These are phyloP conservation scores for Selene dorsalis DNA, from an alignment of 2,797 vertebrate species.

Conservation along the genomic window DNA sequence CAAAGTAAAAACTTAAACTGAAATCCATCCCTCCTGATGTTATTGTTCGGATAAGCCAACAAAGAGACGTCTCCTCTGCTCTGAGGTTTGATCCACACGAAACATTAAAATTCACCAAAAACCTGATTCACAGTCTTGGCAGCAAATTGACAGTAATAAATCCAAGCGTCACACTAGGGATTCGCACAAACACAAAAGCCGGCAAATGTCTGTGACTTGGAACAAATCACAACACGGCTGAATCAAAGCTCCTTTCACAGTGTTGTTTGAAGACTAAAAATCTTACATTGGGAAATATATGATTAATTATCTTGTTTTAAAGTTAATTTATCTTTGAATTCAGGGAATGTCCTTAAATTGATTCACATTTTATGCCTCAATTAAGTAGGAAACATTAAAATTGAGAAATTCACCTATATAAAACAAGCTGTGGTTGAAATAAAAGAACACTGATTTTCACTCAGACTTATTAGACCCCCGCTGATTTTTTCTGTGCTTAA, in stretches of 20 bases:
- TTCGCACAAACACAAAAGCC: conserved; percentile 26
- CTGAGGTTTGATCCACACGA: neutral
- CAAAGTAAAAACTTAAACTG: neutral
- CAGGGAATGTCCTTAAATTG: too few relatives aligned
- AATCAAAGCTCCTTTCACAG: conserved; percentile 25
- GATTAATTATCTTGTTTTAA: too few relatives aligned
- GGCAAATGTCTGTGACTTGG: conserved; percentile 48
- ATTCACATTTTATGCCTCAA: too few relatives aligned
- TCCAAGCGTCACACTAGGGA: conserved; percentile 30
- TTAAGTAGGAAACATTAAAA: too few relatives aligned
- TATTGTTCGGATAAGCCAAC: neutral
- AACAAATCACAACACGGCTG: conserved; percentile 45
- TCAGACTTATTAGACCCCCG: too few relatives aligned
- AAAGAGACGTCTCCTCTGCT: neutral
- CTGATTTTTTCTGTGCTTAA: too few relatives aligned
- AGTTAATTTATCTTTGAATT: too few relatives aligned
- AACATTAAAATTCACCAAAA: neutral
- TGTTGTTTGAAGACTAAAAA: too few relatives aligned
- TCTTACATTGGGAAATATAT: too few relatives aligned
- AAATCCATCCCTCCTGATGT: neutral
- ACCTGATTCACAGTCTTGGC: conserved; percentile 27
- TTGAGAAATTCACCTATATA: too few relatives aligned
- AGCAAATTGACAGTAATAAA: conserved; percentile 30
- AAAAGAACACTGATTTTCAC: too few relatives aligned
- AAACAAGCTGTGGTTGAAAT: too few relatives aligned